Base-by-base conservation (phyloP, 2,888 invertebrate species). In the Mythimna loreyi region DNA sequence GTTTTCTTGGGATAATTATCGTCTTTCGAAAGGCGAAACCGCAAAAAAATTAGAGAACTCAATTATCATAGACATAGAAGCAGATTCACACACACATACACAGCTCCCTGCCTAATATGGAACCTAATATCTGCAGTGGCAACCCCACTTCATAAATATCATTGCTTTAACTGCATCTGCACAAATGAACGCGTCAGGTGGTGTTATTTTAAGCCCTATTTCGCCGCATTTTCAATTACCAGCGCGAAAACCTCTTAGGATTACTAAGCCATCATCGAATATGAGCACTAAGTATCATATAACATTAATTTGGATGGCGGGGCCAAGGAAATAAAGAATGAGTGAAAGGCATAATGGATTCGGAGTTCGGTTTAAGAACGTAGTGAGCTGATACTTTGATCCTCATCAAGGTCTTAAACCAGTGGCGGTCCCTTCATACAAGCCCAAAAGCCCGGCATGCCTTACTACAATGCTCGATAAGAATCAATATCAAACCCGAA, bases 101-200 rank as follows among this genome's bases (percentile, higher is more conserved):
- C 33, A 56, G 21, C 19, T 30, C 3, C 40, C 30, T 58, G 33
- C 9, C 21, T 25, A n/a, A 28, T 40, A 28, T 36, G 19, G 36
- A 50, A 47, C n/a, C 19, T 19, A 61, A 78, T 45, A 53, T 43
- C 25, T 47, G n/a, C 23, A 50, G 3, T 30, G 28, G 25, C 30
- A 28, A 60, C 58, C 65, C 65, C 60, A 33, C 75, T 50, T 36
- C 63, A 57, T 72, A 72, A n/a, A 72, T 30, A 71, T 52, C 59
- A 67, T 50, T 30, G 70, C 67, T 60, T 72, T 75, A 78, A 62
- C 67, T 80, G 73, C 78, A 72, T 75, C 62, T 71, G 82, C 67
- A 66, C 72, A 69, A 77, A 78, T 80, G 67, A 77, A 67, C 75
- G 68, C 72, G 70, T 70, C 82, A 83, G 60, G 52, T 77, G 77